A percentile compares a stretch with the other conserved stretches of the same genome.
Conservation (phyloP, 2,888 invertebrate species). For the Sminthurinus aureus region DNA sequence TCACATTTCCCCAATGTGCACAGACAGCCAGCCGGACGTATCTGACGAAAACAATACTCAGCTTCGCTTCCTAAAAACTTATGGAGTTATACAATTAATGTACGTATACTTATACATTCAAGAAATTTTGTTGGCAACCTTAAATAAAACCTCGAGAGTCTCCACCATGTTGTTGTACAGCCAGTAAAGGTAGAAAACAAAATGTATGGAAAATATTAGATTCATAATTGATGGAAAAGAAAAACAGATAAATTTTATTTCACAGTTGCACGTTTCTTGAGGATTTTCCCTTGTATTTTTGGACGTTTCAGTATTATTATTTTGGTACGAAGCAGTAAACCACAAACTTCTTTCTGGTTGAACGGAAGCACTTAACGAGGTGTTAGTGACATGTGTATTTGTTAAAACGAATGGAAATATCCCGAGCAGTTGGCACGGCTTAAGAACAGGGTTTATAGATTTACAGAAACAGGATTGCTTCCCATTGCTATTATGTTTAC, state of each 20-base stretch:
- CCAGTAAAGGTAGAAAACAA: neutral
- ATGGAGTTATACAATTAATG: no score
- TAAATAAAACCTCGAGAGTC: neutral
- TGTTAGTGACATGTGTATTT: no score
- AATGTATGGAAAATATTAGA: neutral
- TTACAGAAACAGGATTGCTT: constrained; percentile 17
- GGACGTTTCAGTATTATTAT: neutral
- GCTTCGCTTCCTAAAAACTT: no score
- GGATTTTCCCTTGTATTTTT: neutral
- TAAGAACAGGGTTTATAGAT: neutral
- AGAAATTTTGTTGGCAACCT: no score
- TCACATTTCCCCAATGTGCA: no score
- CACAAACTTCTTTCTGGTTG: neutral
- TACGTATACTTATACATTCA: no score
- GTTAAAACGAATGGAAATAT: neutral
- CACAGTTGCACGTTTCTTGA: neutral
- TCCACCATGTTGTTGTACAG: neutral
- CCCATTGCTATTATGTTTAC: no score
- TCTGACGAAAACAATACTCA: no score
- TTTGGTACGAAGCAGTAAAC: no score
- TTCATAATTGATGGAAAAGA: constrained; percentile 17
- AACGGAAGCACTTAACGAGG: no score
- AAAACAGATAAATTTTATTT: neutral
- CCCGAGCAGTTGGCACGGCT: constrained; percentile 6
- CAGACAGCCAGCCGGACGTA: no score